Evolutionary conservation across 2,797 vertebrate species (phyloP), one percentile per base, ranked within the genome.

Genomic region (Gymnodraco acuticeps): DNA sequence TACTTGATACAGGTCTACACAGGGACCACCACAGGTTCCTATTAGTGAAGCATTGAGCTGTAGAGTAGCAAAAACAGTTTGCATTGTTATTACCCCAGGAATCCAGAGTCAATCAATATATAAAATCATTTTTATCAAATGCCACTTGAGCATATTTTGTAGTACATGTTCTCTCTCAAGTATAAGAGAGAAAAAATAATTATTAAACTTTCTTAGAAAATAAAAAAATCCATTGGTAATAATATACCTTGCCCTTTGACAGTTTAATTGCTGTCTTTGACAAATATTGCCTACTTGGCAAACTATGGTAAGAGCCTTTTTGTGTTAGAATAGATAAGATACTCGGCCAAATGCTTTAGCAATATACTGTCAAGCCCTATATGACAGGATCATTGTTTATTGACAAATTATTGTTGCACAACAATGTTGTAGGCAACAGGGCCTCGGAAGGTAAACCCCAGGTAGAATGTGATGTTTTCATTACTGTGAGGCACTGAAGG

Each of bases 381-480:
- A 41, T 53, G 23, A 33, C 6, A 42, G 10, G 16, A 54, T 46
- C 31, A 55, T 5, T 60, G 33, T 64, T 56, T 12, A 45, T 52
- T 23, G 1, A 48, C 6, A 27, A 31, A 16, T 72, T 92, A 83
- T 5, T 48, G 27, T 70, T 79, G 81, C 19, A 90, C 86, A 51
- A 84, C 68, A 8, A 96, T 90, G 75, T 96, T 87, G 81, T 74
- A 94, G 17, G 96, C 96, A 85, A 96, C 95, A 27, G 93, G 95
- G 0, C 96, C 96, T 78, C 84, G 93, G 41, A 94, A 95, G 1
- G 96, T 96, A 43, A 97, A 97, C 1, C 96, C 96, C 48, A 97
- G 71, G 77, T 96, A 96, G 83, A 97, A 97, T 2, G 93, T 96
- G 65, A 97, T 93, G 11, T 96, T 96, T 88, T 95, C 95, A 83